These are phyloP conservation scores for Paguma larvata DNA, from an alignment of 2,797 vertebrate genomes.

Conservation along the genomic window DNA sequence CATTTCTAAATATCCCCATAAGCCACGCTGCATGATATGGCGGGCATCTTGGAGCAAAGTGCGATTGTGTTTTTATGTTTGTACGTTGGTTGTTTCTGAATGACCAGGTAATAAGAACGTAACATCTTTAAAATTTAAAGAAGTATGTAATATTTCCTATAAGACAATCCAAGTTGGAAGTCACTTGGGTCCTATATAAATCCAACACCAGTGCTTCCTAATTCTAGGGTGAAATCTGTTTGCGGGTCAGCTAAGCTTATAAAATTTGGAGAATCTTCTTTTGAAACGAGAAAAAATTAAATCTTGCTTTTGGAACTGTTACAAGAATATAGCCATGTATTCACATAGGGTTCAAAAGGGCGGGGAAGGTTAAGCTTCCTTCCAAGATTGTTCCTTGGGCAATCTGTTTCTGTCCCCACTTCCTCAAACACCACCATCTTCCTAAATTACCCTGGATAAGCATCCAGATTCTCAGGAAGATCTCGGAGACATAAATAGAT, in stretches of 20 bases:
- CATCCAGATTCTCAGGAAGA: neutral
- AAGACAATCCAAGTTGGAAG: neutral
- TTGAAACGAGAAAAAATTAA: neutral
- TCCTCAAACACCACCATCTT: neutral
- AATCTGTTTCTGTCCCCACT: neutral
- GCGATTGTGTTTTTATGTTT: neutral
- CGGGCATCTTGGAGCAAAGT: neutral
- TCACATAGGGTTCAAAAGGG: neutral
- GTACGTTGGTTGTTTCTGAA: neutral
- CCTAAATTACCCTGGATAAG: no score
- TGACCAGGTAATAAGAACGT: neutral
- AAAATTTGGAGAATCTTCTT: neutral
- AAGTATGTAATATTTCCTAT: neutral
- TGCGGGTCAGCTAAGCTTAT: neutral
- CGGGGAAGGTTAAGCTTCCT: neutral
- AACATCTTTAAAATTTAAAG: neutral
- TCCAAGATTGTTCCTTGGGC: neutral
- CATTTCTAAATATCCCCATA: neutral
- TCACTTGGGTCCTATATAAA: neutral
- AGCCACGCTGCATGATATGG: neutral
- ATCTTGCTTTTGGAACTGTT: neutral
- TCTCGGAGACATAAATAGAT: neutral
- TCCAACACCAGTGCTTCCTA: neutral
- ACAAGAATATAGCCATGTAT: neutral
- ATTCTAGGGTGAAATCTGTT: neutral